Base-by-base conservation (phyloP, 1,140 invertebrate species). In the Drosophila pruinosa region DNA sequence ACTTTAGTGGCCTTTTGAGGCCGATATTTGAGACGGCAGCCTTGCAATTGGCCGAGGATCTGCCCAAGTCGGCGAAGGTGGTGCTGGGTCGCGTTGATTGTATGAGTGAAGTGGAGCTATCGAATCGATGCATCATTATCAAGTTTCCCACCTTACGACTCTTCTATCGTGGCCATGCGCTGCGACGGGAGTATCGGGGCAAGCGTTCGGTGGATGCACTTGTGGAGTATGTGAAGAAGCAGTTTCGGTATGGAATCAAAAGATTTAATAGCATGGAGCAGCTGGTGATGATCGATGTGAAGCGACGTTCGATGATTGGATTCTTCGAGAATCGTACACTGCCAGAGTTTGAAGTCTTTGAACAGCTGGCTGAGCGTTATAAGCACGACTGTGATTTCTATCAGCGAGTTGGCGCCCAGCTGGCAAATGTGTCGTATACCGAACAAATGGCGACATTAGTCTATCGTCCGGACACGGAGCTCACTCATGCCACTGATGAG, bases 331-430 rank as follows among this genome's bases (percentile, higher is more conserved):
- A 48, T 15, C 28, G 50, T 3, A 12, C 34, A 1, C 4, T 43
- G 0, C 1, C 45, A 0, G 45, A 8, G 0, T 39, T 39, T 2
- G 0, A 0, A 0, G 3, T 58, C 0, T 83, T 68, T 1, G 36
- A 69, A 8, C 34, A 39, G 14, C 5, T 78, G 28, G 65, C 75
- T 2, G 71, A 75, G 24, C 71, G 67, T 0, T 78, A 54, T n/a
- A 83, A 63, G 5, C 59, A 72, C 15, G 72, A 83, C 10, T 83
- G 79, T n/a, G 75, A 83, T 47, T 83, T 83, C 26, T 83, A 83
- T 41, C n/a, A 62, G 3, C 17, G 56, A 17, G 3, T 75, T 0
- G 67, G 72, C 0, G 1, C 7, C 0, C 8, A 22, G n/a, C 3
- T 72, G 26, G 24, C 52, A 2, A 31, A 65, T 0, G 8, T 54